phyloP scores from a whole-genome alignment of 2,797 vertebrate genomes.

The Etheostoma nigrum region DNA sequence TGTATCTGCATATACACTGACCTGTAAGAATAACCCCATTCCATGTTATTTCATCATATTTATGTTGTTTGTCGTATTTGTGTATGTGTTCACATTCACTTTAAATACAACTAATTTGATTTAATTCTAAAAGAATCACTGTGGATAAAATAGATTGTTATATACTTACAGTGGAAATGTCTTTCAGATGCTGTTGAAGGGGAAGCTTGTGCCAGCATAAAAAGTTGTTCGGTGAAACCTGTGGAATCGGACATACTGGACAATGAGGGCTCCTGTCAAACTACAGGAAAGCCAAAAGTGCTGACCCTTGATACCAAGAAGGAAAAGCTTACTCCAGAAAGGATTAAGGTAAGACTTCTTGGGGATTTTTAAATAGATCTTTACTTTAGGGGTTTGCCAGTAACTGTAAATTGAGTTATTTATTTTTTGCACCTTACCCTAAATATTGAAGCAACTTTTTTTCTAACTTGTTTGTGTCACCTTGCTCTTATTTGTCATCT shows the following conservation, averaged over 20 bases:
- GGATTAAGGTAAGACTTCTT: slow-evolving; percentile 73
- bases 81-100: not conserved
- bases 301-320: slow-evolving; percentile 44
- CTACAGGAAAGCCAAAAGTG: slow-evolving; percentile 29
- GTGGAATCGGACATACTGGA: slow-evolving; percentile 25
- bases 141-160: not conserved
- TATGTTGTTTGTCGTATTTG: not conserved
- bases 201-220: slow-evolving; percentile 18
- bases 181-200: slow-evolving; percentile 48
- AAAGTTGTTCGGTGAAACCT: slow-evolving; percentile 10
- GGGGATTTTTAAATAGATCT: not conserved
- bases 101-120: not conserved
- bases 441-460: not conserved
- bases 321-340: slow-evolving; percentile 57
- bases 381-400: not conserved
- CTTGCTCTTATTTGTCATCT: slow-evolving; percentile 3
- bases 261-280: slow-evolving; percentile 8
- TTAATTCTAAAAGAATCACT: not conserved
- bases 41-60: not conserved
- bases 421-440: not conserved
- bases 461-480: not conserved
- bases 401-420: not conserved
- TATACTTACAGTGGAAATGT: slow-evolving; percentile 1
- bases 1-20: not conserved
- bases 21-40: not conserved